A percentile compares a stretch with the other conserved stretches of the same genome.
Conservation (phyloP, 1,140 invertebrate genomes). For the Gonatopus flavifemur region DNA sequence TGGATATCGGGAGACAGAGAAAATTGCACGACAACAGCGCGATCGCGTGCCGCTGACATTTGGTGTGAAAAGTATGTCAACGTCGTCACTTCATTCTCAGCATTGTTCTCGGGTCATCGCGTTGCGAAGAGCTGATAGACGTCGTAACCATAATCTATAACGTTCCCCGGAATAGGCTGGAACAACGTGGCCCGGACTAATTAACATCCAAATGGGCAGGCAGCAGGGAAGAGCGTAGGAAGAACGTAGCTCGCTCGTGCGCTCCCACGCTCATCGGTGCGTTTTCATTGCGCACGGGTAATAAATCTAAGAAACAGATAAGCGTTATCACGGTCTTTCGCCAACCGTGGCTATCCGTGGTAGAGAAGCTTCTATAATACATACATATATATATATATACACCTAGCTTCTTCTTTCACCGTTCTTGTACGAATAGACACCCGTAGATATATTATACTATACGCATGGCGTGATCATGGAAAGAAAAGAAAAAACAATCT, state of each 20-base stretch:
- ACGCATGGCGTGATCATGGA: no score
- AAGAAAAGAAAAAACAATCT: no score
- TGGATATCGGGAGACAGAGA: no score
- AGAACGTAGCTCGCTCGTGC: no score
- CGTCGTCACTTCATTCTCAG: slow-evolving; percentile 52
- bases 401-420: no score
- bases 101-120: slow-evolving; percentile 42
- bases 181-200: slow-evolving; percentile 35
- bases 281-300: slow-evolving; percentile 51
- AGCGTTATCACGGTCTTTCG: slow-evolving; percentile 52
- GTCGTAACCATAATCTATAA: slow-evolving; percentile 41
- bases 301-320: slow-evolving; percentile 55
- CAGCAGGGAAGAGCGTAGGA: slow-evolving; percentile 40
- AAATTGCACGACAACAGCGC: no score
- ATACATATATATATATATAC: no score
- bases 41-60: slow-evolving; percentile 38
- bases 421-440: no score
- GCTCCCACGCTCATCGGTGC: slow-evolving; percentile 36
- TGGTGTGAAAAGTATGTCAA: slow-evolving; percentile 47
- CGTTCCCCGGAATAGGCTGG: slow-evolving; percentile 26
- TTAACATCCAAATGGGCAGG: slow-evolving; percentile 51
- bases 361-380: slow-evolving; percentile 24
- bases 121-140: slow-evolving; percentile 30
- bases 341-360: slow-evolving; percentile 30
- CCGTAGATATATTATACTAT: no score